phyloP scores from a whole-genome alignment of 2,888 invertebrate species.

The Elaeidobius kamerunicus region DNA sequence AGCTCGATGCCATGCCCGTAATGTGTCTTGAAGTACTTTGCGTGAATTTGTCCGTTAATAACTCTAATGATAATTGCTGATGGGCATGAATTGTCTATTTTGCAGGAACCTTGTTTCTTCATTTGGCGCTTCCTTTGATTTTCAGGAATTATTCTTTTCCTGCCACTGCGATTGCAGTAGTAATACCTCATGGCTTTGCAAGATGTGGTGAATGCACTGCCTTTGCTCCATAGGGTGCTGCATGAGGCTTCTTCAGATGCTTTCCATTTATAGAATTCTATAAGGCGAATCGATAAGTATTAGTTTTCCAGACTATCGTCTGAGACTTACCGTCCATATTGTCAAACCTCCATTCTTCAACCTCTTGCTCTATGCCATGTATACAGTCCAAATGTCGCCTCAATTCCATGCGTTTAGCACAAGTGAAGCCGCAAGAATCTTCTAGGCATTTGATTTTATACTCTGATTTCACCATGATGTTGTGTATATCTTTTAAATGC shows the following conservation, averaged over 20 bases:
- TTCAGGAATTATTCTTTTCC: neutral
- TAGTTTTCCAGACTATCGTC: neutral
- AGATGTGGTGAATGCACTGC: neutral
- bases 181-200: neutral
- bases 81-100: neutral
- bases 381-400: neutral
- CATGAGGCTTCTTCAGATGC: neutral
- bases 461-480: neutral
- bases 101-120: neutral
- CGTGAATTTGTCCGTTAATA: neutral
- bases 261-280: slow-evolving; percentile 2
- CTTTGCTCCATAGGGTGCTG: neutral
- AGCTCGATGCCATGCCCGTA: neutral
- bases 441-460: slow-evolving; percentile 1
- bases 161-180: slow-evolving; percentile 2
- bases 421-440: neutral
- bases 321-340: neutral
- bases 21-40: neutral
- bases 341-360: neutral
- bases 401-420: neutral
- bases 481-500: slow-evolving; percentile 3
- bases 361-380: neutral
- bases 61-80: neutral
- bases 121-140: neutral
- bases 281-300: neutral